These are phyloP conservation scores for Phyllotreta striolata DNA, from an alignment of 2,888 invertebrate genomes.

Conservation along the genomic window DNA sequence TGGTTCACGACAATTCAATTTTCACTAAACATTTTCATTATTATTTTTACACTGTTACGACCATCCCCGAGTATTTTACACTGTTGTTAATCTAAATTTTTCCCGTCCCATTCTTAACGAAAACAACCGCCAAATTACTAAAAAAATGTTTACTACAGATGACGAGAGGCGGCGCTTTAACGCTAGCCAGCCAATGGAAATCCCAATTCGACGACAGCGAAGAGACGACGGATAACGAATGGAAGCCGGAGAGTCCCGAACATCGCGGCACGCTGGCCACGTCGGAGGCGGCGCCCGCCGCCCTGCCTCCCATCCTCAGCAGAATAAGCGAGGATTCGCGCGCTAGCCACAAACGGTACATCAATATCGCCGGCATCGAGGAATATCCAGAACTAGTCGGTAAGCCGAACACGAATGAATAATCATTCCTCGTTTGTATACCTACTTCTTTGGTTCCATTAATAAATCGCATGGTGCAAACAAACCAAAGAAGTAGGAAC, in stretches of 20 bases:
- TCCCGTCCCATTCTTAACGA: slow-evolving; percentile 55
- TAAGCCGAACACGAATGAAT: slow-evolving; percentile 47
- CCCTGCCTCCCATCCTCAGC: slow-evolving; percentile 54
- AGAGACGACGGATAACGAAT: slow-evolving; percentile 92
- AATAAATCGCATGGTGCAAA: neutral
- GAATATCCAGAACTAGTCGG: slow-evolving; percentile 73
- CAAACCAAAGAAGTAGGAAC: neutral
- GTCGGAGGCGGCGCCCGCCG: slow-evolving; percentile 55
- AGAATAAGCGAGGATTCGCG: slow-evolving; percentile 66
- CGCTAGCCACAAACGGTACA: slow-evolving; percentile 65
- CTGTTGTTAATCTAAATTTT: slow-evolving; percentile 3
- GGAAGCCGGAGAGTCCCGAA: slow-evolving; percentile 84
- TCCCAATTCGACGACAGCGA: slow-evolving; percentile 96
- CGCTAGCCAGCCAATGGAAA: slow-evolving; percentile 93
- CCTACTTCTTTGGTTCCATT: slow-evolving; percentile 1
- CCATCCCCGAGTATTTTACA: slow-evolving; percentile 6
- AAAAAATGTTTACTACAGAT: slow-evolving; percentile 64
- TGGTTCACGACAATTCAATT: neutral
- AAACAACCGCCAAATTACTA: neutral
- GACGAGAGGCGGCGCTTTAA: slow-evolving; percentile 85
- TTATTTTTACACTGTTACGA: slow-evolving; percentile 7
- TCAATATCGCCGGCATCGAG: slow-evolving; percentile 83
- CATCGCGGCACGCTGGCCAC: slow-evolving; percentile 61
- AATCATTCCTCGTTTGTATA: too few relatives aligned
- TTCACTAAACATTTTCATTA: neutral